phyloP scores from a whole-genome alignment of 2,113 vertebrate species.

The Sapajus apella region DNA sequence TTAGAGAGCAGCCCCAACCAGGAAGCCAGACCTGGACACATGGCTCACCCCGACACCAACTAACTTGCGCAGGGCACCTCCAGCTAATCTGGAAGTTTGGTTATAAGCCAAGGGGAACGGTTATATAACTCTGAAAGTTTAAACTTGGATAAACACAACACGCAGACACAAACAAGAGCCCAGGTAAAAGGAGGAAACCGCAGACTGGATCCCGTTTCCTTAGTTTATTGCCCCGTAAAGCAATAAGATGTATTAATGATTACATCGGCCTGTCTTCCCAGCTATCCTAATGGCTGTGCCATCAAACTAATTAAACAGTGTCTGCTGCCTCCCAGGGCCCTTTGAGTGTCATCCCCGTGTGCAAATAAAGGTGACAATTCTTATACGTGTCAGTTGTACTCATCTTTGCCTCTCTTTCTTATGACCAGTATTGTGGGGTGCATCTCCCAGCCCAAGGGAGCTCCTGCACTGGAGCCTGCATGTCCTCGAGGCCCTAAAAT shows the following conservation, averaged over 20 bases:
- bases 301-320: not conserved
- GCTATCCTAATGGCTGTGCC: not conserved
- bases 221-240: not conserved
- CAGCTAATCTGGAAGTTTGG: constrained; percentile 81
- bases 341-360: not conserved
- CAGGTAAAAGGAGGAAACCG: not conserved
- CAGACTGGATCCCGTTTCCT: not conserved
- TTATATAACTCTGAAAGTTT: constrained; percentile 84
- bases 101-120: constrained; percentile 78
- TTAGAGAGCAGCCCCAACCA: constrained; percentile 1
- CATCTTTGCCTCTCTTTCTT: not conserved
- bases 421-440: accelerated
- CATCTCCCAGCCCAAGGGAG: not conserved
- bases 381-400: not conserved
- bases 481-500: not conserved
- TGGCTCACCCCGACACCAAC: constrained; percentile 61
- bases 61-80: constrained; percentile 50
- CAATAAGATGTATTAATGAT: not conserved
- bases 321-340: not conserved
- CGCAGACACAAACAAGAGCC: not conserved
- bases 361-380: not conserved
- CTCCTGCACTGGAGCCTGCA: accelerated
- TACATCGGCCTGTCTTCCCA: not conserved
- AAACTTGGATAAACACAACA: constrained; percentile 57
- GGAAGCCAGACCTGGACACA: constrained; percentile 61